These are phyloP conservation scores for Lutjanus erythropterus DNA, from an alignment of 2,113 vertebrate species.

Conservation along the genomic window DNA sequence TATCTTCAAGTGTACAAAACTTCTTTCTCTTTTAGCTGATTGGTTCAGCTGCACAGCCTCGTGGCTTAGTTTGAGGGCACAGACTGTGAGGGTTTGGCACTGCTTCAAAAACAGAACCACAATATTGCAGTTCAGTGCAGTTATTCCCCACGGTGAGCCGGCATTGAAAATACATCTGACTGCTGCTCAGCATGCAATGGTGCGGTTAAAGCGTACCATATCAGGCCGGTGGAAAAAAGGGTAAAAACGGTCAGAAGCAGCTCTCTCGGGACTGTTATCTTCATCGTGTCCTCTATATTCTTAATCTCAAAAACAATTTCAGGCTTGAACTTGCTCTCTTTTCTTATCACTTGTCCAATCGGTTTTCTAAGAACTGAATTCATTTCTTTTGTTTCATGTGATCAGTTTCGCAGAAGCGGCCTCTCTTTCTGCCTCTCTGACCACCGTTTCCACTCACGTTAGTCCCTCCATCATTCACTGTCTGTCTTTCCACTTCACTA, in stretches of 20 bases:
- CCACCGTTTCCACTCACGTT: constrained; percentile 37
- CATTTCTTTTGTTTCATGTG: constrained; percentile 40
- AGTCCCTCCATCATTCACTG: constrained; percentile 48
- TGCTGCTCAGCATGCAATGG: constrained; percentile 24
- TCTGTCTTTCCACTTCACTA: constrained; percentile 36
- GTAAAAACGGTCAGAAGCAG: background rate
- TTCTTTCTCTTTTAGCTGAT: background rate
- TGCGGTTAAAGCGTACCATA: background rate
- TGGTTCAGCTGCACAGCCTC: background rate
- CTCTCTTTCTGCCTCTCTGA: constrained; percentile 34
- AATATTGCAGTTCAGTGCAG: constrained; percentile 25
- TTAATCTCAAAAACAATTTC: constrained; percentile 40
- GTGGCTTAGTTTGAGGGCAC: background rate
- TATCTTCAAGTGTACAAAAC: background rate
- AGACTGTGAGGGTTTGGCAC: background rate
- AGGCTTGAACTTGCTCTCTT: constrained; percentile 39
- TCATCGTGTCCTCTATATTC: constrained; percentile 1
- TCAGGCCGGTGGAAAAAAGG: background rate
- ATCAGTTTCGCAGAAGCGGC: constrained; percentile 18
- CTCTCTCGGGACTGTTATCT: constrained; percentile 9
- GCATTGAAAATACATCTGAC: constrained; percentile 38
- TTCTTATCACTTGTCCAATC: constrained; percentile 31
- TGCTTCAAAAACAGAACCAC: constrained; percentile 26
- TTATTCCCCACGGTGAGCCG: constrained; percentile 21
- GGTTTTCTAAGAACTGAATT: constrained; percentile 20